These are phyloP conservation scores for Epizoanthus ramosus DNA, from an alignment of 92 coral and sea anemone species.

Conservation along the genomic window DNA sequence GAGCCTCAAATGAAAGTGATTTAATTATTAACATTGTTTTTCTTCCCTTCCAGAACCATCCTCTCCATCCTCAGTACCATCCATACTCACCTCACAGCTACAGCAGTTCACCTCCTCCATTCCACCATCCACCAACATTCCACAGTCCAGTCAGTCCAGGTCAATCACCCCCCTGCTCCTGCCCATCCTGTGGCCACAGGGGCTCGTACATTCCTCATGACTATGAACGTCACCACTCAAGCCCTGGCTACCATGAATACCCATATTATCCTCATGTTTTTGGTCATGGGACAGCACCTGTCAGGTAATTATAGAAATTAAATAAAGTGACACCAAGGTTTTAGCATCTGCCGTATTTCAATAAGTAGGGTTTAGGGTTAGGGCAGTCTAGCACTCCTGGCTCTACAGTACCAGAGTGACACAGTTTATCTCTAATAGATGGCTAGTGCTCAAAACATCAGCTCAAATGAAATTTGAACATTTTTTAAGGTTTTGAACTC, in stretches of 20 bases:
- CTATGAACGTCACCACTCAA: not conserved
- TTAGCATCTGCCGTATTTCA: too few species aligned
- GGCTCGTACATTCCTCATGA: slow-evolving; percentile 12
- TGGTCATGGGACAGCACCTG: slow-evolving; percentile 1
- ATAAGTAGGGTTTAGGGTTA: too few species aligned
- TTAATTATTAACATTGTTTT: too few species aligned
- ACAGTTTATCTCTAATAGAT: too few species aligned
- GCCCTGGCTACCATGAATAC: slow-evolving; percentile 22
- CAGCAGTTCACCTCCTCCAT: not conserved
- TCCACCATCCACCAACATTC: slow-evolving; percentile 33
- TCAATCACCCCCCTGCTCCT: not conserved
- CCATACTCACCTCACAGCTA: slow-evolving; percentile 6
- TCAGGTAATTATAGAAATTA: not conserved
- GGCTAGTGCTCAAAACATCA: too few species aligned
- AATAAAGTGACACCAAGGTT: too few species aligned
- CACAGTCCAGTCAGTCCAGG: slow-evolving; percentile 13
- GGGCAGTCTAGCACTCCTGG: too few species aligned
- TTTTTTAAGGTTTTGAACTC: too few species aligned
- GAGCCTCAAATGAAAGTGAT: too few species aligned
- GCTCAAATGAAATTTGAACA: too few species aligned
- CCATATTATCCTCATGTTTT: not conserved
- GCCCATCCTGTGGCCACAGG: slow-evolving; percentile 21
- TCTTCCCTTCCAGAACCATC: not conserved
- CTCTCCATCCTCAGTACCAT: not conserved
- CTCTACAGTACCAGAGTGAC: too few species aligned